Base-by-base conservation (phyloP, 2,113 vertebrate genomes). In the Meriones unguiculatus region DNA sequence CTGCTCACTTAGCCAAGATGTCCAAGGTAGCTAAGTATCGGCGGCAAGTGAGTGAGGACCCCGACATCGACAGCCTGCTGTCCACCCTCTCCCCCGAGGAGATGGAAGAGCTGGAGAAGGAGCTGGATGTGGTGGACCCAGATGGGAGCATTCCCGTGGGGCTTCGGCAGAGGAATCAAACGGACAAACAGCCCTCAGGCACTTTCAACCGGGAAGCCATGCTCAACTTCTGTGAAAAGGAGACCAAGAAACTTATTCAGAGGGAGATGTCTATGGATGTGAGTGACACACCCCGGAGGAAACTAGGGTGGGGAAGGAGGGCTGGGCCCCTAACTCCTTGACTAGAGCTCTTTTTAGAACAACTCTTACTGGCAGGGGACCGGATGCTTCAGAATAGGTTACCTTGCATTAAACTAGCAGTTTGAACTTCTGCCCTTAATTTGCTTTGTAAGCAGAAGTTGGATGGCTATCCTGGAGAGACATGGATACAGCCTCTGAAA, bases 91-190 rank as follows among this genome's bases (percentile, higher is more conserved):
- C 99, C 32, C 98, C 99, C 0, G 99, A 99, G 97, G 99, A 99
- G 98, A 98, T 99, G 98, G 98, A 99, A 80, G 99, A 99, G 97
- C 98, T 99, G 97, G 98, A 99, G 97, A 99, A 98, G 95, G 99
- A 99, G 96, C 98, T 99, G 98, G 99, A 99, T 12, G 99, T 98
- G 86, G 99, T 98, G 7, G 99, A 99, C 91, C 84, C 99, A 0
- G 99, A 99, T 3, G 98, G 98, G 12, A 98, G 94, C 75, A 95
- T 99, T n/a, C 98, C 99, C 2, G 98, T 97, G 41, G 99, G 99
- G 52, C 98, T 95, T 70, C 97, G 95, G 65, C 98, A 97, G 97
- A 97, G 96, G 96, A 99, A 97, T 38, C 99, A 94, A 98, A 98
- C 97, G 0, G 99, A 99, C 86, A 99, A 97, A 78, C 98, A 96